These are phyloP conservation scores for Tricholauxania praeusta DNA, from an alignment of 2,888 invertebrate species.

Conservation along the genomic window DNA sequence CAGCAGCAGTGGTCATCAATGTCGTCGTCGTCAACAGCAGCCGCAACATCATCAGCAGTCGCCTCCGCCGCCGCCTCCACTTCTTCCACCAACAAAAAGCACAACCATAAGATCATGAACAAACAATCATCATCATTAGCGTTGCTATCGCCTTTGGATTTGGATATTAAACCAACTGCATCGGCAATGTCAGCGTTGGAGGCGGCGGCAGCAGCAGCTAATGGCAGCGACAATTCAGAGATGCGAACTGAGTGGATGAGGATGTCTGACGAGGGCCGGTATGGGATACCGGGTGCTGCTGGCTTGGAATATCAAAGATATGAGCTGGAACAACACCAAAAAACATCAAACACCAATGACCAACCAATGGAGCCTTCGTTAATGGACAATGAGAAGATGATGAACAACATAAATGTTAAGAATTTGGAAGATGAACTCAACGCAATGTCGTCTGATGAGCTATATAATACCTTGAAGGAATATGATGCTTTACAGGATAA, in stretches of 20 bases:
- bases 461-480: constrained; percentile 75
- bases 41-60: constrained; percentile 37
- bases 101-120: neutral
- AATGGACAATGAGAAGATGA: constrained; percentile 56
- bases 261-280: constrained; percentile 71
- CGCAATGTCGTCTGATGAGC: constrained; percentile 64
- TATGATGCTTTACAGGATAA: constrained; percentile 77
- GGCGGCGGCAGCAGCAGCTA: constrained; percentile 53
- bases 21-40: constrained; percentile 60
- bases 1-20: constrained; percentile 66
- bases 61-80: constrained; percentile 12
- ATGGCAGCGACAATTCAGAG: constrained; percentile 53
- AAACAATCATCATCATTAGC: constrained; percentile 41
- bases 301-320: constrained; percentile 67
- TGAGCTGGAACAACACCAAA: constrained; percentile 58
- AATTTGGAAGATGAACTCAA: constrained; percentile 61
- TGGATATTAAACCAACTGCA: constrained; percentile 43
- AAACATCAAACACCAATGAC: constrained; percentile 46
- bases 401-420: constrained; percentile 51
- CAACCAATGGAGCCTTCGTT: constrained; percentile 58
- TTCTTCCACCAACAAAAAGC: too few species aligned
- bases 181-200: constrained; percentile 43
- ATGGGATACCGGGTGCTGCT: constrained; percentile 76
- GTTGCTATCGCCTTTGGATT: constrained; percentile 27
- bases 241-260: constrained; percentile 66